Base-by-base conservation (phyloP, 2,113 vertebrate species). In the Pangasianodon gigas region DNA sequence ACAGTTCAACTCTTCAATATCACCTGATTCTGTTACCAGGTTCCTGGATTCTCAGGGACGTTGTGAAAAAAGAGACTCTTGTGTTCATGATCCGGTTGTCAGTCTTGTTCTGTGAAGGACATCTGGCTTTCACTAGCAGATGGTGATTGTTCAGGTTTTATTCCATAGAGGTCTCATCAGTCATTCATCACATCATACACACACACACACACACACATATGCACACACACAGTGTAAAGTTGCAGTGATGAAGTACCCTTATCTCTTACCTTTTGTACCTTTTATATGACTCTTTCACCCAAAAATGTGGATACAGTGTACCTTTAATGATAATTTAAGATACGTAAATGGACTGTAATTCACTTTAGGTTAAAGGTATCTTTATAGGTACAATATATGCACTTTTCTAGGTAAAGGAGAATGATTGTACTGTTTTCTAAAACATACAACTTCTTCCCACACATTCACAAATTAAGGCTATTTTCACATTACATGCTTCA, bases 21-120 rank as follows among this genome's bases (percentile, higher is more conserved):
- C 87, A 83, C 71, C 88, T 80, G 65, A 89, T 85, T 58, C 51
- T 87, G 51, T 87, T 87, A 29, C 80, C 71, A 24, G 67, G 48
- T n/a, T 85, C 51, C n/a, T 69, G 80, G 88, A 87, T 69, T 71
- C 54, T 86, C 48, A n/a, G 65, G 44, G 69, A 75, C 32, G 5
- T 16, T 54, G 51, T 32, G 77, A 84, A 71, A 56, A 89, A 69
- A 86, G 74, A 56, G 16, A 71, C 48, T 81, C 46, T 69, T 87
- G 77, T 89, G 67, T 69, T 74, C 77, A 75, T 85, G 69, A 88
- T 69, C 62, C 81, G 32, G 13, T 18, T 86, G 71, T 90, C 58
- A 69, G 26, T 87, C 67, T 51, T 83, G 48, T 89, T 89, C 62
- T 60, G 13, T 89, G 65, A 86, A 89, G 56, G 87, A 60, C 54